These are phyloP conservation scores for Acanthosepion esculentum DNA, from an alignment of 2,888 invertebrate species.

Conservation along the genomic window DNA sequence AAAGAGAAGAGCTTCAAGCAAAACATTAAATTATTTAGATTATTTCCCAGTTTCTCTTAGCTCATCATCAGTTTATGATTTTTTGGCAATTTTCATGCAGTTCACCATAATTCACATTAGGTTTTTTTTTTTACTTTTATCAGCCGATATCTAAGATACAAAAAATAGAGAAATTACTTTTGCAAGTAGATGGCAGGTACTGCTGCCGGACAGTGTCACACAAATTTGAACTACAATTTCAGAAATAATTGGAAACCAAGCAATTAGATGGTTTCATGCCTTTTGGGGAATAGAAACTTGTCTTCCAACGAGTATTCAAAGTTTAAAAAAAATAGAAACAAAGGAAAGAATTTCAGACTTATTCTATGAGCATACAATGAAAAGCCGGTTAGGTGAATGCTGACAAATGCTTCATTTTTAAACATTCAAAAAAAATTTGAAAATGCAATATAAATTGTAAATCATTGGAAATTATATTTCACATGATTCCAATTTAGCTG, in stretches of 20 bases:
- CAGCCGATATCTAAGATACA: background rate
- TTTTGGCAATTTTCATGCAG: background rate
- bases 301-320: background rate
- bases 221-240: conserved; percentile 33
- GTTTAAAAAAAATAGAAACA: background rate
- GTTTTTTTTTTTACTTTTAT: background rate
- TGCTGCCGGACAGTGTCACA: background rate
- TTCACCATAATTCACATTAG: background rate
- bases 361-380: background rate
- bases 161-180: background rate
- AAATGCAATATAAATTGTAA: background rate
- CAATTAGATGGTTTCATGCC: background rate
- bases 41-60: background rate
- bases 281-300: background rate
- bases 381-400: background rate
- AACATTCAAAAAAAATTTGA: background rate
- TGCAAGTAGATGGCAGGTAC: background rate
- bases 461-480: background rate
- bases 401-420: background rate
- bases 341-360: background rate
- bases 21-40: background rate
- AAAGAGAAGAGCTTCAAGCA: background rate
- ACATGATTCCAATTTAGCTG: background rate
- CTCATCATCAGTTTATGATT: background rate
- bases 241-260: background rate